Evolutionary conservation across 92 coral and sea anemone genomes (phyloP), one percentile per base, ranked within the genome.

Genomic region (Heteractis magnifica): DNA sequence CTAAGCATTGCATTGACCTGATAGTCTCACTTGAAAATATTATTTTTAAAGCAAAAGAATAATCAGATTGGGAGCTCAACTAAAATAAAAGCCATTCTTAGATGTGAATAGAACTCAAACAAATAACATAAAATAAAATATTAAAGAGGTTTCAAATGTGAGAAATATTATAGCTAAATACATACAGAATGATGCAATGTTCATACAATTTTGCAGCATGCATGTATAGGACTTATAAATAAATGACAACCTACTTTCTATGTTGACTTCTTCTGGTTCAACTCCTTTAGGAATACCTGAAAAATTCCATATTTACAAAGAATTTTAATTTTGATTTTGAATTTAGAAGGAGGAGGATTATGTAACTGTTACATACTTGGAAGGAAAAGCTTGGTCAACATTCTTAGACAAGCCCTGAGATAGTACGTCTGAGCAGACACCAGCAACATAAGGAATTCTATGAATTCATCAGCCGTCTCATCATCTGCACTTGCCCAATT

Each of bases 361-460:
- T 34, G 44, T 34, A 34, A 34, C 44, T 34, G 44, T 34, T 34
- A 34, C 70, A 56, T 76, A 96, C 99, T 85, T 82, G 99, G 99
- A 8, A 92, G 87, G 84, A 96, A 89, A 34, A 85, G 92, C 71
- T 92, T 96, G 72, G 90, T 90, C 77, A 96, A 73, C 98, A 94
- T 94, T 71, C 91, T 87, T 18, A 96, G 94, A 68, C 99, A 96
- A 55, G 99, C 98, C 52, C 88, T 93, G 12, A 96, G 86, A 86
- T 96, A 96, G 89, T 94, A 96, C 0, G 99, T 94, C 87, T 96
- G 99, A 11, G 98, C 95, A 8, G 99, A 96, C 72, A 96, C 85
- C 76, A 96, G 90, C 58, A 91, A 86, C 14, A 89, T 90, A 62
- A 96, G 89, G 84, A 96, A 96, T 23, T 96, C 99, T 48, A 96